phyloP scores from a whole-genome alignment of 2,113 vertebrate genomes.

The Cnemophilus loriae region DNA sequence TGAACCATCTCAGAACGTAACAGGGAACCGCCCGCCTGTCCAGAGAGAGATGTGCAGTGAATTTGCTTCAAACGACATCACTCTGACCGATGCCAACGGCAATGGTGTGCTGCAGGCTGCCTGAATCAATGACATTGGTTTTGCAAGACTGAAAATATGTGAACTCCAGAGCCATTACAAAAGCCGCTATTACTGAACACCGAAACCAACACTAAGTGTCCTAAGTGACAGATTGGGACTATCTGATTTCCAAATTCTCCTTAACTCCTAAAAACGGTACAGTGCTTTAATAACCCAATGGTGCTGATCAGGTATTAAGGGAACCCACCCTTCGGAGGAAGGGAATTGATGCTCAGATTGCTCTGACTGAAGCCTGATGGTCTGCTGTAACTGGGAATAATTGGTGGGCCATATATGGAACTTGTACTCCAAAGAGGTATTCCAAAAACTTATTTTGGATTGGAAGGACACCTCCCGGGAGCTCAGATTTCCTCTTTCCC shows the following conservation, averaged over 20 bases:
- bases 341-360: not conserved
- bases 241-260: not conserved
- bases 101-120: accelerated
- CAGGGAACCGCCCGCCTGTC: not conserved
- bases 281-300: not conserved
- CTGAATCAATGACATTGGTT: not conserved
- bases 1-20: not conserved
- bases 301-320: not conserved
- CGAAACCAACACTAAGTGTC: accelerated
- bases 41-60: not conserved
- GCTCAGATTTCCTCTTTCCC: not conserved
- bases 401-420: not conserved
- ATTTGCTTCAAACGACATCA: not conserved
- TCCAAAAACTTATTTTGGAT: not conserved
- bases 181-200: not conserved
- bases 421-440: not conserved
- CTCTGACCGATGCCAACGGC: not conserved
- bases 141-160: not conserved
- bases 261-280: not conserved
- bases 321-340: not conserved
- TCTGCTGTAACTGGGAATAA: not conserved
- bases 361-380: not conserved
- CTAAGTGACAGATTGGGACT: not conserved
- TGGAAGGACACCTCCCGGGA: not conserved
- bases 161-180: not conserved